Conservation (phyloP, 2,888 invertebrate species). For the Cataglyphis rosenhaueri region DNA sequence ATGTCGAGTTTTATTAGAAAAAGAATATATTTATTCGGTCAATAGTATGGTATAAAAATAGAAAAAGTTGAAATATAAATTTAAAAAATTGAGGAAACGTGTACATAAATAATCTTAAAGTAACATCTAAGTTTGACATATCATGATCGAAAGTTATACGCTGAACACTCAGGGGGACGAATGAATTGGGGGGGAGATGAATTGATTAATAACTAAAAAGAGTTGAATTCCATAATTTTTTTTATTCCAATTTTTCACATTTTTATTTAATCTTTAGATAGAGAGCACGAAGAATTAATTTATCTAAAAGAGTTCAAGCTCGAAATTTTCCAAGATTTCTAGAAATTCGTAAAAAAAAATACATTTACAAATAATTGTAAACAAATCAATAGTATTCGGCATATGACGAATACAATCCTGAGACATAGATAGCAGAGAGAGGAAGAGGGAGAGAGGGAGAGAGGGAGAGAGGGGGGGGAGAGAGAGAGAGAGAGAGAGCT, state of each 20-base stretch:
- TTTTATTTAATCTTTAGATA: background rate
- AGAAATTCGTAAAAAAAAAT: too few species aligned
- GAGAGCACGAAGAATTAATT: background rate
- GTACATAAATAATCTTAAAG: constrained; percentile 29
- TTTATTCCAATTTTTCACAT: too few species aligned
- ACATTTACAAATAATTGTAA: too few species aligned
- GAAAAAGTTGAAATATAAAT: constrained; percentile 35
- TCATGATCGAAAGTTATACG: background rate
- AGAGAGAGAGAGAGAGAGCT: background rate
- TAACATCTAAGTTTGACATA: background rate
- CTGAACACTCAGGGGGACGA: background rate
- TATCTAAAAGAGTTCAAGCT: background rate
- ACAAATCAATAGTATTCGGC: too few species aligned
- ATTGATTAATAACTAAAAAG: background rate
- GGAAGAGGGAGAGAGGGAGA: too few species aligned
- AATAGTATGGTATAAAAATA: constrained; percentile 36
- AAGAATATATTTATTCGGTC: constrained; percentile 69
- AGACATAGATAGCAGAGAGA: background rate
- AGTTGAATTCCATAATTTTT: too few species aligned
- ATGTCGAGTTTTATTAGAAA: constrained; percentile 54
- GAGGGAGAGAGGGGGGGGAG: too few species aligned
- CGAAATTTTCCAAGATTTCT: background rate
- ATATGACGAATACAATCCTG: too few species aligned
- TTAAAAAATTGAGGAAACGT: constrained; percentile 23
- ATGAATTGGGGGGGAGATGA: background rate